Evolutionary conservation across 2,797 vertebrate genomes (phyloP), one percentile per base, ranked within the genome.

Genomic region (Nannoperca obscura): DNA sequence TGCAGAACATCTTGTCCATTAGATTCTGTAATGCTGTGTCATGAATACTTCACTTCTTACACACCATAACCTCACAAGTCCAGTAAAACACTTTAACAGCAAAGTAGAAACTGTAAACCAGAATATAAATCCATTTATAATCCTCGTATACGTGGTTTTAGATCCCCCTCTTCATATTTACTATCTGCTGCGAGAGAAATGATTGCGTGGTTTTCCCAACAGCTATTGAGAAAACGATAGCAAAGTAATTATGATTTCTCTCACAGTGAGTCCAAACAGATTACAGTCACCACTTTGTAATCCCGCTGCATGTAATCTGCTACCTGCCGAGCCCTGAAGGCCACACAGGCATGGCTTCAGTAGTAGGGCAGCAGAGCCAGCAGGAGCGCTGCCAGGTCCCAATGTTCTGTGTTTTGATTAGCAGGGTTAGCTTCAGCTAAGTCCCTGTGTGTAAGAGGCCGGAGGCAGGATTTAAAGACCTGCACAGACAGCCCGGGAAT

Each of bases 381-480:
- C 63, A 12, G 80, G 59, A 70, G 2, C 19, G 0, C 47, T 34
- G 90, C 91, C 91, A 94, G 81, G 80, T 83, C 90, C 77, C 86
- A 60, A 90, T 91, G 90, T 94, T 89, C 93, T 80, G 63, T 34
- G 83, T 89, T 91, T 89, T 88, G 36, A 90, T 89, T 81, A 89
- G 82, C 79, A 34, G 74, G 75, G 85, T 88, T 85, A 91, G 86
- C 81, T 70, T 84, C 77, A 75, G 83, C 64, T 93, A 92, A 93
- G 78, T 86, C 83, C 46, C 79, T 76, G 72, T 72, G 85, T 85
- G 74, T 89, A 84, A 90, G 84, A 89, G 76, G 89, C 85, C 85
- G 84, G 76, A 81, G 82, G 75, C 77, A 76, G 91, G 86, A 88
- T 92, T 92, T 88, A 85, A 63, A 80, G 78, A 62, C 34, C 68